Percentiles rank a stretch among this genome's conserved stretches.
phyloP scores from a whole-genome alignment of 2,888 invertebrate genomes.

The Eupsilia transversa region DNA sequence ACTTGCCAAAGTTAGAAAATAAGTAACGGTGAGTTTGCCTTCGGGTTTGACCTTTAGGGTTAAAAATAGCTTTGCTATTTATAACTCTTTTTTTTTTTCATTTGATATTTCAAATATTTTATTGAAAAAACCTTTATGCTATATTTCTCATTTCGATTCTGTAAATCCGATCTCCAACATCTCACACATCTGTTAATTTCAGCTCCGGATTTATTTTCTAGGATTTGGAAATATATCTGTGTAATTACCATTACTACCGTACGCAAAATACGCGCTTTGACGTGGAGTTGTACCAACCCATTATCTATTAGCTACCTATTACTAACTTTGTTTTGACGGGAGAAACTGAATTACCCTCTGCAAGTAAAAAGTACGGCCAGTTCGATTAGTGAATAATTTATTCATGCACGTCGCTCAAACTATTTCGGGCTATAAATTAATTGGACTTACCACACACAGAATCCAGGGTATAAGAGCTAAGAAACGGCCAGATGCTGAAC shows the following conservation, averaged over 20 bases:
- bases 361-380: not conserved
- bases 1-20: conserved; percentile 20
- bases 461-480: conserved; percentile 91
- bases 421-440: not conserved
- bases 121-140: not conserved
- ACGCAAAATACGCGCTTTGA: too few species aligned
- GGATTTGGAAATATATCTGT: not conserved
- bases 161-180: not conserved
- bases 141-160: not conserved
- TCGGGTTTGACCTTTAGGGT: conserved; percentile 3
- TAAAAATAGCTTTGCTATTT: conserved; percentile 32
- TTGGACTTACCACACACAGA: conserved; percentile 90
- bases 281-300: too few species aligned
- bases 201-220: not conserved
- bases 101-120: not conserved
- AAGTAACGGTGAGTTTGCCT: not conserved
- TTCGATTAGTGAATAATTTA: not conserved
- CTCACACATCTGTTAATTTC: not conserved
- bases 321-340: not conserved
- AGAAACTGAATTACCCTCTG: not conserved
- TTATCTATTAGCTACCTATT: too few species aligned
- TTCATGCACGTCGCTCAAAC: not conserved
- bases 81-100: not conserved
- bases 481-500: conserved; percentile 89
- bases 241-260: too few species aligned